A percentile compares a stretch with the other conserved stretches of the same genome.
Conservation (phyloP, 2,888 invertebrate genomes). For the Synanthedon vespiformis region DNA sequence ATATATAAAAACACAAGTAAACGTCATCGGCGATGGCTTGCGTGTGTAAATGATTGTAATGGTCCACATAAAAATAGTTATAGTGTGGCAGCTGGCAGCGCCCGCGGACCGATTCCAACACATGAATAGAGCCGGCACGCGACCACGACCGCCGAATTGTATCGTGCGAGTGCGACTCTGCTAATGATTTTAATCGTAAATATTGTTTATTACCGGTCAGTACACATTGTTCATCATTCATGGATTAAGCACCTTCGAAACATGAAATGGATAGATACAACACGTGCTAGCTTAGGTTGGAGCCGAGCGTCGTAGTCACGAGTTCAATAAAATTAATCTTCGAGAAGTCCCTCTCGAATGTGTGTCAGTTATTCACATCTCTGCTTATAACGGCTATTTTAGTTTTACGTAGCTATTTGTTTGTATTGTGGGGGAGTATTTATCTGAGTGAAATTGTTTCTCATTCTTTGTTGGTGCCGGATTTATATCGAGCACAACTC, state of each 20-base stretch:
- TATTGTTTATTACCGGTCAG: not conserved
- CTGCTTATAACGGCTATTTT: constrained; percentile 43
- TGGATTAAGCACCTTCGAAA: not conserved
- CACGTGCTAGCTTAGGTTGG: not conserved
- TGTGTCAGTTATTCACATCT: constrained; percentile 48
- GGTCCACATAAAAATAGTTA: constrained; percentile 15
- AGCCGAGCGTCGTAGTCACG: constrained; percentile 9
- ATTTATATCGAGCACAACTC: constrained; percentile 1
- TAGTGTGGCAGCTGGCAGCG: constrained; percentile 4
- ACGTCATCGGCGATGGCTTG: not conserved
- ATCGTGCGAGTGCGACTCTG: not conserved
- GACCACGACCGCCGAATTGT: not conserved
- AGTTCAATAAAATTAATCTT: constrained; percentile 29
- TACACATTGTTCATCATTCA: not conserved
- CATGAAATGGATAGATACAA: too few relatives aligned
- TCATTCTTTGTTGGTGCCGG: not conserved
- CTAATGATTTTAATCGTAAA: not conserved
- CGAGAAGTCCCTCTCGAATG: constrained; percentile 22
- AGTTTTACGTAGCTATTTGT: constrained; percentile 27
- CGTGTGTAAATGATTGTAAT: constrained; percentile 13
- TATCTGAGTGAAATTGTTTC: constrained; percentile 19
- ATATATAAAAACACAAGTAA: not conserved
- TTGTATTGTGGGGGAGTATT: constrained; percentile 23
- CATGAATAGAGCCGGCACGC: constrained; percentile 1
- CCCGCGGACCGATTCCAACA: not conserved